A percentile compares a stretch with the other conserved stretches of the same genome.
Evolutionary conservation across 2,113 vertebrate species (phyloP).

Genomic region (Mormoops blainvillei): DNA sequence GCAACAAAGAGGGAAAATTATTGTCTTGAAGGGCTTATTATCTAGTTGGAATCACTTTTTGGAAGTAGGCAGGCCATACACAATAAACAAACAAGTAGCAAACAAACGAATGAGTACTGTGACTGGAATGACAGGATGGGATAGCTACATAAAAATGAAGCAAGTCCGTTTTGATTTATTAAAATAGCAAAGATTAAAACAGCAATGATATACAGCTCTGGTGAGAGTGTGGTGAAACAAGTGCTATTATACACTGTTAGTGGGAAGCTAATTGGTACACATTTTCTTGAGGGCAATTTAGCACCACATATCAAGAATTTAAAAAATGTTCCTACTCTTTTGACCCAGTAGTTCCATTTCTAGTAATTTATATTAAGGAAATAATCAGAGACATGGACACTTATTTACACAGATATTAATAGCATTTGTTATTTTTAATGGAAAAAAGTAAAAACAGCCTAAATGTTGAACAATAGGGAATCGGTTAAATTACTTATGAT

Average conservation of each 20-base stretch:
- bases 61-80: neutral
- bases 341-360: slow-evolving; percentile 29
- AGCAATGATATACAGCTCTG: neutral
- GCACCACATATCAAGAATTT: neutral
- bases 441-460: neutral
- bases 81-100: neutral
- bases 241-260: rapidly evolving
- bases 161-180: neutral
- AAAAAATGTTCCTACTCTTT: neutral
- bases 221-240: neutral
- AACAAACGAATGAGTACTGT: neutral
- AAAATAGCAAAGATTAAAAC: neutral
- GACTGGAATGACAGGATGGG: neutral
- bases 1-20: neutral
- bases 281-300: neutral
- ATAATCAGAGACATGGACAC: slow-evolving; percentile 2
- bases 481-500: neutral
- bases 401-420: slow-evolving; percentile 26
- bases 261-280: neutral
- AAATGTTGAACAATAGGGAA: slow-evolving; percentile 17
- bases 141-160: neutral
- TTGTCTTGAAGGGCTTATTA: neutral
- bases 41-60: neutral
- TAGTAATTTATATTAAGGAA: slow-evolving; percentile 25
- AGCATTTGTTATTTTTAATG: slow-evolving; percentile 20